Conservation (phyloP, 2,888 invertebrate species). For the Leucoptera coffeella region DNA sequence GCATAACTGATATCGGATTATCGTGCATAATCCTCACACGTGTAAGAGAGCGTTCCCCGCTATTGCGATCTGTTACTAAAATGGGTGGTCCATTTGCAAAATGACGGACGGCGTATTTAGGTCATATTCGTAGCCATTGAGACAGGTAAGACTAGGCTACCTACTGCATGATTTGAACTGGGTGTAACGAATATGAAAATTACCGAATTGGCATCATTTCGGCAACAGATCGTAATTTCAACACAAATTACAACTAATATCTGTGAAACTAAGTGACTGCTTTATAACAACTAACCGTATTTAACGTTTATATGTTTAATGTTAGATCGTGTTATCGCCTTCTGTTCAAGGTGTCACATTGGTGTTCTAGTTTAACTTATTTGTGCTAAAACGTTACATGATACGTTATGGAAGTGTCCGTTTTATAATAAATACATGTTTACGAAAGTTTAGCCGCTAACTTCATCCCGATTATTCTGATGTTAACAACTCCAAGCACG, state of each 20-base stretch:
- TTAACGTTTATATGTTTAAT: constrained; percentile 1
- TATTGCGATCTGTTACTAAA: constrained; percentile 52
- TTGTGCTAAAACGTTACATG: constrained; percentile 51
- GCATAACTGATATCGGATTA: too few relatives aligned
- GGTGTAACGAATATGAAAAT: constrained; percentile 27
- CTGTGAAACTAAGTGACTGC: too few relatives aligned
- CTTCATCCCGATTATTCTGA: too few relatives aligned
- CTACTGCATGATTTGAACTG: constrained; percentile 38
- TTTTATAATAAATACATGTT: too few relatives aligned
- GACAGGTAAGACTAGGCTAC: constrained; percentile 7
- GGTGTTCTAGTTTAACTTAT: constrained; percentile 21
- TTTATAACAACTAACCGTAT: too few relatives aligned
- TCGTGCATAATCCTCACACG: too few relatives aligned
- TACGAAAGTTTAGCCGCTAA: too few relatives aligned
- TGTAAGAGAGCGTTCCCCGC: too few relatives aligned
- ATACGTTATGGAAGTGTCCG: constrained; percentile 47
- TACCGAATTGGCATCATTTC: constrained; percentile 43
- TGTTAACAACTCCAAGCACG: too few relatives aligned
- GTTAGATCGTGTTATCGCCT: constrained; percentile 21
- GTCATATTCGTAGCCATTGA: too few relatives aligned
- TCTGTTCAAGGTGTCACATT: constrained; percentile 8
- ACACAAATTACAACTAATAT: not conserved
- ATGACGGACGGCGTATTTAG: constrained; percentile 11
- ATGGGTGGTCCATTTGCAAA: constrained; percentile 28
- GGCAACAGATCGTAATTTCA: constrained; percentile 47